Evolutionary conservation across 2,113 vertebrate genomes (phyloP).

Genomic region (Mormyrus iriodes): DNA sequence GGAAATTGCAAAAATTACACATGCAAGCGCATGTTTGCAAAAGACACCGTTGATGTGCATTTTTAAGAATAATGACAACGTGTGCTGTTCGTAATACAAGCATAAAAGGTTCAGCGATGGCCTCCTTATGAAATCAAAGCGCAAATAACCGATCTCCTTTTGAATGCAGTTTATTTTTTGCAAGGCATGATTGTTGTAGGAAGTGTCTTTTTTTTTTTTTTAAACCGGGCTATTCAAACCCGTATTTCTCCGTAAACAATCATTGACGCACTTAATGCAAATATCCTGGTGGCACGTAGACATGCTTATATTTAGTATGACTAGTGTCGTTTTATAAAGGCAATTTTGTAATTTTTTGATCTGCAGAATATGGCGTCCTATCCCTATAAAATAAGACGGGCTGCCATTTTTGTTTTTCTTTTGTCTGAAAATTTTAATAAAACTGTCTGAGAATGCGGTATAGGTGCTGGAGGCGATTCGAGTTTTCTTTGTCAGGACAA

Average conservation of each 20-base stretch:
- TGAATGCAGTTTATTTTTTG: constrained; percentile 52
- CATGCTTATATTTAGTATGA: constrained; percentile 37
- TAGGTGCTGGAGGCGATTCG: constrained; percentile 47
- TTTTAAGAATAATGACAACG: background rate
- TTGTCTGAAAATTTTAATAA: constrained; percentile 90
- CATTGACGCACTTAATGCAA: constrained; percentile 70
- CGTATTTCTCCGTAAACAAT: constrained; percentile 77
- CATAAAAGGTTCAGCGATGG: background rate
- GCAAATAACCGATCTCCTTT: constrained; percentile 30
- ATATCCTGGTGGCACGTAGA: constrained; percentile 49
- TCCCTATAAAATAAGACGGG: constrained; percentile 83
- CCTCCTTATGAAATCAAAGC: constrained; percentile 8
- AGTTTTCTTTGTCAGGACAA: background rate
- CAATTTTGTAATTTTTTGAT: constrained; percentile 60
- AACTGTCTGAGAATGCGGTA: constrained; percentile 76
- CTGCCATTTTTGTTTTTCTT: constrained; percentile 98
- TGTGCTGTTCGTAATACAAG: background rate
- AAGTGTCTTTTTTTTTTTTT: constrained; percentile 72
- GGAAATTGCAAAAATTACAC: constrained; percentile 49
- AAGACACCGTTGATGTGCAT: constrained; percentile 12
- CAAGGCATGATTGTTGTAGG: constrained; percentile 70
- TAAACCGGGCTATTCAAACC: constrained; percentile 84
- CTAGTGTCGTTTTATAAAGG: constrained; percentile 31
- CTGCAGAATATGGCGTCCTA: constrained; percentile 95
- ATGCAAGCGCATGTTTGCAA: constrained; percentile 45